Base-by-base conservation (phyloP, 2,888 invertebrate species). In the Oscheius onirici region DNA sequence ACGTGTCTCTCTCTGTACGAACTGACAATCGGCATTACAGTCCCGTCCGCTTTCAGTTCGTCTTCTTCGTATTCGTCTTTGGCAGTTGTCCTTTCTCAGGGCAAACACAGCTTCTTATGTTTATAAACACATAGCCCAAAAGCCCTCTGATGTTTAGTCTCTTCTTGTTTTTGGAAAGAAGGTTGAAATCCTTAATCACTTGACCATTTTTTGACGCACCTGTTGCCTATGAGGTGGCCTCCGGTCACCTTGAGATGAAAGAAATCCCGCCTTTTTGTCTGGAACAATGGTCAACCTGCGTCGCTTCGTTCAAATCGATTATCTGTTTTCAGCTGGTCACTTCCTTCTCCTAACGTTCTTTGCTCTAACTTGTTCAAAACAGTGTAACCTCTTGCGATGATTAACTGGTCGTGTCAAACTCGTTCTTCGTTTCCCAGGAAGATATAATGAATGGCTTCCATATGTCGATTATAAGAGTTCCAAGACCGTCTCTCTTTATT, bases 181-280 rank as follows among this genome's bases (percentile, higher is more conserved):
- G n/a, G n/a, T n/a, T n/a, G n/a, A n/a, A n/a, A n/a, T n/a, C n/a
- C n/a, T n/a, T n/a, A n/a, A n/a, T n/a, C n/a, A n/a, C n/a, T n/a
- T n/a, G n/a, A 34, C 8, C 34, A 8, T 3, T 34, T 34, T 34
- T 8, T 6, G 5, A 34, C 8, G 0, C 34, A 34, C 34, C 34
- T 34, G 34, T 34, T 34, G 34, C 8, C n/a, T n/a, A n/a, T n/a
- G n/a, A n/a, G n/a, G n/a, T n/a, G n/a, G n/a, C n/a, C 0, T 34
- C 34, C 34, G 34, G 34, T 34, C 34, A 34, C 34, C 34, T 34
- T 34, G 34, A 46, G 46, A 46, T 46, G 46, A 51, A 51, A 51
- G 51, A 51, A 20, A 51, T 51, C 51, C 51, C 51, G 51, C 51
- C 20, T 24, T 51, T 51, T 20, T 51, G 51, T 3, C n/a, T 20